Evolutionary conservation across 2,888 invertebrate species (phyloP), one percentile per base, ranked within the genome.

Genomic region (Nephrotoma guestfalica): DNA sequence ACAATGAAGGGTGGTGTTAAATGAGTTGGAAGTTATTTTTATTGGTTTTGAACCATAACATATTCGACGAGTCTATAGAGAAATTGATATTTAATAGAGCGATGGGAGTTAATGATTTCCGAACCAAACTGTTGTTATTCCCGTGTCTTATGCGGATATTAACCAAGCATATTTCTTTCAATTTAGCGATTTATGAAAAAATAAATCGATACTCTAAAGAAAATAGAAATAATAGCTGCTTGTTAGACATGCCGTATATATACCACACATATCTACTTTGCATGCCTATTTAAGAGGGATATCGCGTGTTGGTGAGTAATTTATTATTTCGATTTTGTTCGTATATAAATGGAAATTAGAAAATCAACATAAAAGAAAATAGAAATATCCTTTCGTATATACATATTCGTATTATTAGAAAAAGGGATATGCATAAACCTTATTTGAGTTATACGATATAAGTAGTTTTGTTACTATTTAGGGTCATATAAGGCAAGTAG

Each of bases 1-100:
- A 30, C 71, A 71, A 71, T 47, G 83, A 83, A 87, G 87, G 87
- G 87, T 87, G 87, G 87, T 87, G 87, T 87, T 87, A 86, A 87
- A 87, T 87, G 87, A 87, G 86, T 84, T 86, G 87, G 87, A 87
- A 87, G 85, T 84, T 84, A 84, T 84, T 84, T 13, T 84, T 84
- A 84, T 84, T 84, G 41, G 84, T 84, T 84, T 84, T 84, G 42
- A 71, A 71, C 30, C 9, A 18, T 71, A 71, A 7, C 51, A 51
- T 51, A 51, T 51, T 51, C 51, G 43, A 9, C 43, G 13, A 47
- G 47, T 15, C 51, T 6, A 30, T 30, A 7, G 15, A 51, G 30
- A 71, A 71, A 71, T 71, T 71, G 71, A 71, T 71, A 71, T 71
- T 30, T 71, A 71, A 71, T 71, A 30, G 71, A 71, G 71, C 18